Evolutionary conservation across 2,797 vertebrate genomes (phyloP), one percentile per base, ranked within the genome.

Genomic region (Xiphophorus birchmanni): DNA sequence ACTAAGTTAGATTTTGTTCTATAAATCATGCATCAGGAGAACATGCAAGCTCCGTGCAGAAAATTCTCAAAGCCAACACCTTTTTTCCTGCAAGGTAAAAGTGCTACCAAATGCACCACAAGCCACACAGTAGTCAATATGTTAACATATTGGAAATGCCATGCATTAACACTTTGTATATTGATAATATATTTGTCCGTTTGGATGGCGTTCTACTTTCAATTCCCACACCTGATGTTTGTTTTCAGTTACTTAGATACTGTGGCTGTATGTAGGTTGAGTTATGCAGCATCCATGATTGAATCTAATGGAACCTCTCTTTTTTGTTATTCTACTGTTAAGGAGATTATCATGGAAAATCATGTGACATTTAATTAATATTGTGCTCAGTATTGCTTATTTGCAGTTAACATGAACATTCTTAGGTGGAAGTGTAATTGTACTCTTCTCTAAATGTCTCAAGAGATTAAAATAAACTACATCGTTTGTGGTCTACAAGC

Each of bases 211-310:
- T 71, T 44, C 40, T 44, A 44, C 40, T 23, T 18, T 71, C 6
- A 44, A 44, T 44, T 71, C 23, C 40, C 67, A 71, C 23, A 71
- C 67, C 67, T 71, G 40, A 44, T 71, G 23, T 71, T 71, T 42
- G 40, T 26, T 71, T 71, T 42, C n/a, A 44, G 67, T 71, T 71
- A 42, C 37, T 35, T 37, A 29, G 37, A 75, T 54, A 40, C 48
- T 6, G 35, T 26, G 73, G 47, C 12, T 54, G 35, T 86, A 92
- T 91, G 93, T 93, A 91, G 92, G 91, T 91, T 93, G 90, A 82
- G 82, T 96, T 95, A 95, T 88, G 88, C 89, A 95, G 95, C 91
- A 82, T 80, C 80, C 79, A 90, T 83, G 82, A 86, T 82, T 90
- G 54, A 80, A 86, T 91, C 86, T 85, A 89, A 87, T 91, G 81